These are phyloP conservation scores for Alosa sapidissima DNA, from an alignment of 2,797 vertebrate genomes.

Conservation along the genomic window DNA sequence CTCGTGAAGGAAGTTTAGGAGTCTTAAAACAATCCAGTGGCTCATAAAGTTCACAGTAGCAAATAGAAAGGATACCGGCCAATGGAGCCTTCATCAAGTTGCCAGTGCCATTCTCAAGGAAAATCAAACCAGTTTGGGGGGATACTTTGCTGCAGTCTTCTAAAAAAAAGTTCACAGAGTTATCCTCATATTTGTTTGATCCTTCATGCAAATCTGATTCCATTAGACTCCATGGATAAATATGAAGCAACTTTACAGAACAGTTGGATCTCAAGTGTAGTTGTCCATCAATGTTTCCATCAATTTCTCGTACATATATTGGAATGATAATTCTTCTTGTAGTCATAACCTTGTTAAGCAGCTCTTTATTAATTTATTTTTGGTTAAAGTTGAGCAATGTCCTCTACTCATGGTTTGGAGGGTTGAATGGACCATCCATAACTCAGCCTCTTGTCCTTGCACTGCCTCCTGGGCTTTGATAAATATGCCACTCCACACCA, in stretches of 20 bases:
- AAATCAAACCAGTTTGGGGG: neutral
- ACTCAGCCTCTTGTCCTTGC: conserved; percentile 74
- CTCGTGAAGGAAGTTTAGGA: neutral
- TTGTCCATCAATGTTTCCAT: neutral
- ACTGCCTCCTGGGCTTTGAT: conserved; percentile 72
- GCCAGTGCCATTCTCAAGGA: neutral
- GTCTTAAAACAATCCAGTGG: neutral
- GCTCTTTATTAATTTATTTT: neutral
- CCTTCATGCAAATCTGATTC: neutral
- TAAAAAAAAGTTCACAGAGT: neutral
- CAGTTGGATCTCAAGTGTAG: neutral
- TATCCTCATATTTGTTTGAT: neutral
- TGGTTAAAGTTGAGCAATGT: neutral
- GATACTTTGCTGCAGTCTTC: neutral
- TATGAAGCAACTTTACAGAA: too few relatives aligned
- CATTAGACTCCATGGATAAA: neutral
- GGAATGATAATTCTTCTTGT: neutral
- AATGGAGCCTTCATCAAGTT: neutral
- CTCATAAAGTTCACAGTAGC: neutral
- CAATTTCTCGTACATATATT: too few relatives aligned
- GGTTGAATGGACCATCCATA: conserved; percentile 54
- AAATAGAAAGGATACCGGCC: neutral
- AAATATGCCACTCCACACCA: conserved; percentile 77
- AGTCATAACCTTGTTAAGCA: neutral
- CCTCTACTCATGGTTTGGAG: neutral